Conservation (phyloP, 2,888 invertebrate species). For the Epistrophe eligans region DNA sequence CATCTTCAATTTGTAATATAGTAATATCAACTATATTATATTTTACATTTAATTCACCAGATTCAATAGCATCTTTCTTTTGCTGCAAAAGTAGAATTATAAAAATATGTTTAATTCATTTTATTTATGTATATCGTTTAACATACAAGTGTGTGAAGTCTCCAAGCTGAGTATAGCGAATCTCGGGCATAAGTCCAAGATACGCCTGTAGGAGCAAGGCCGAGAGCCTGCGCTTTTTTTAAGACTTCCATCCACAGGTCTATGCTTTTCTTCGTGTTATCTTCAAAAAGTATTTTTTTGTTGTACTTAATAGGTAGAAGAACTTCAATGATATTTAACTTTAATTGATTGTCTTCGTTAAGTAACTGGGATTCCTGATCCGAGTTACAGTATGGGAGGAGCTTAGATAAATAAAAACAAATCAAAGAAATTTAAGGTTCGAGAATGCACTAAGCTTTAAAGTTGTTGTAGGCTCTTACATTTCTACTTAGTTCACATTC, state of each 20-base stretch:
- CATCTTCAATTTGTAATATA: slow-evolving; percentile 31
- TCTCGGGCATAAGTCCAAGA: slow-evolving; percentile 46
- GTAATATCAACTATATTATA: slow-evolving; percentile 35
- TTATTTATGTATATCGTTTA: neutral
- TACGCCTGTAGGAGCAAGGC: slow-evolving; percentile 18
- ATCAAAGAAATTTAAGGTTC: neutral
- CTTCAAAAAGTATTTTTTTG: slow-evolving; percentile 31
- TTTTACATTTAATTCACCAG: slow-evolving; percentile 17
- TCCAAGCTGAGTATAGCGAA: slow-evolving; percentile 37
- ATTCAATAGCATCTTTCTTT: slow-evolving; percentile 24
- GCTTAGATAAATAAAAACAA: neutral
- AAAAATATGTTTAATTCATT: neutral
- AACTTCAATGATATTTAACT: slow-evolving; percentile 40
- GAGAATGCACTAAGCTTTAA: neutral
- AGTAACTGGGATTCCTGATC: slow-evolving; percentile 2
- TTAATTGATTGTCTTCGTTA: slow-evolving; percentile 17
- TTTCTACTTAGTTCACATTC: neutral
- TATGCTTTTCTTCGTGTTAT: neutral
- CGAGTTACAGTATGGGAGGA: neutral
- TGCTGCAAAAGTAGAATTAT: neutral
- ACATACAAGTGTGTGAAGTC: slow-evolving; percentile 40
- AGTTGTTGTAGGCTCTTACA: neutral
- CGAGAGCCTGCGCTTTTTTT: slow-evolving; percentile 27
- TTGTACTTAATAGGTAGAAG: slow-evolving; percentile 32
- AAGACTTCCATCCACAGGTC: slow-evolving; percentile 26